Percentiles rank a stretch among this genome's conserved stretches.
Conservation (phyloP, 2,113 vertebrate species). For the Daphoenositta chrysoptera region DNA sequence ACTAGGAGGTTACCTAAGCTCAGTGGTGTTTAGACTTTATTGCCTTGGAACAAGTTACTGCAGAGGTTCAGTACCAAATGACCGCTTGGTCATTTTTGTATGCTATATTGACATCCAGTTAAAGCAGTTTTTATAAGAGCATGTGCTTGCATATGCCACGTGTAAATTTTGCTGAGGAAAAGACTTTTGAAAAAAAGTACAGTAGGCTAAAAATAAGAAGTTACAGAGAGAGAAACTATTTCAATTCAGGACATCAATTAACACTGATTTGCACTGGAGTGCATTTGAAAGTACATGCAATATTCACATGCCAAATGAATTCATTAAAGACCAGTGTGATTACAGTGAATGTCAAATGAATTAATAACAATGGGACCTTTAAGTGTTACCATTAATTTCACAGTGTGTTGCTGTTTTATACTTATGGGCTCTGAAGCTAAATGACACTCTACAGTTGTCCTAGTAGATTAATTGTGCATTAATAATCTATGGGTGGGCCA, state of each 20-base stretch:
- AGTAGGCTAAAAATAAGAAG: neutral
- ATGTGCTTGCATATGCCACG: neutral
- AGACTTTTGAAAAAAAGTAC: neutral
- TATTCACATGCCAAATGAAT: conserved; percentile 72
- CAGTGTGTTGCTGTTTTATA: conserved; percentile 76
- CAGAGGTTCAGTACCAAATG: neutral
- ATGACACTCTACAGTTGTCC: conserved; percentile 71
- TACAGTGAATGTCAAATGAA: conserved; percentile 79
- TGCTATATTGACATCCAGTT: neutral
- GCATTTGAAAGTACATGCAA: conserved; percentile 58
- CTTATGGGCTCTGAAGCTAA: conserved; percentile 73
- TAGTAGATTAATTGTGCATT: conserved; percentile 78
- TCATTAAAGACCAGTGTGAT: conserved; percentile 77
- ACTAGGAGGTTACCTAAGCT: neutral
- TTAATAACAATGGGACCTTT: conserved; percentile 80
- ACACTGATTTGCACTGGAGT: conserved; percentile 63
- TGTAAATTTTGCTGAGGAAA: neutral
- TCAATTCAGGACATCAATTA: conserved; percentile 60
- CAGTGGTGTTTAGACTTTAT: neutral
- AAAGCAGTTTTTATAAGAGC: neutral
- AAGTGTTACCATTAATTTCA: conserved; percentile 79
- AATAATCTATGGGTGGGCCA: conserved; percentile 72
- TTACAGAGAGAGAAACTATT: neutral
- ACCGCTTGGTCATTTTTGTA: neutral
- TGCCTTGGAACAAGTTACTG: neutral